These are phyloP conservation scores for Nestor notabilis DNA, from an alignment of 2,113 vertebrate genomes.

Conservation along the genomic window DNA sequence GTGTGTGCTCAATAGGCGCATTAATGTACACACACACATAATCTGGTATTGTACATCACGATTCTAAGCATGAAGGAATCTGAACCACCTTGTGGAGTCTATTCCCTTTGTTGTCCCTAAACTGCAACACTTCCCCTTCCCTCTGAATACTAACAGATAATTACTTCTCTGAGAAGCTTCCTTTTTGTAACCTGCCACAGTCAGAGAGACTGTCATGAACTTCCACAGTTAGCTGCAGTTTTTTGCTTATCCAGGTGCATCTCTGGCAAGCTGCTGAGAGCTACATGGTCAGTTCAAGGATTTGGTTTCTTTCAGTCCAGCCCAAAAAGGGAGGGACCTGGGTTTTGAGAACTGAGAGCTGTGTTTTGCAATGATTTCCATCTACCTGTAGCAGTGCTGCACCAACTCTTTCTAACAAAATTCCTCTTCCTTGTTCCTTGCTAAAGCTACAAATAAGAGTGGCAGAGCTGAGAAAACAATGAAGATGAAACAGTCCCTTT, in stretches of 20 bases:
- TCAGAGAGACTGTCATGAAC: not conserved
- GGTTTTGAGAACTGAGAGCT: not conserved
- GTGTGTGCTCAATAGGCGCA: not conserved
- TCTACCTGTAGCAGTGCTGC: not conserved
- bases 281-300: fast-evolving
- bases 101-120: not conserved
- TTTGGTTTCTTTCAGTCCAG: not conserved
- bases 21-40: not conserved
- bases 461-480: not conserved
- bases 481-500: not conserved
- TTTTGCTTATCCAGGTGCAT: not conserved
- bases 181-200: not conserved
- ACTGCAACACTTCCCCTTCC: not conserved
- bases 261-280: not conserved
- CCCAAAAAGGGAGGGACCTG: not conserved
- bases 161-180: not conserved
- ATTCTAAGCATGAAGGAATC: not conserved
- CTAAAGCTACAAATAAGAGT: not conserved
- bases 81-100: not conserved
- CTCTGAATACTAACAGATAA: not conserved
- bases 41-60: not conserved
- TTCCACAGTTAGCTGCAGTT: not conserved
- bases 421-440: not conserved
- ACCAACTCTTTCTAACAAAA: not conserved
- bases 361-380: not conserved